A percentile compares a stretch with the other conserved stretches of the same genome.
phyloP scores from a whole-genome alignment of 2,888 invertebrate species.

The Cenopis cana region DNA sequence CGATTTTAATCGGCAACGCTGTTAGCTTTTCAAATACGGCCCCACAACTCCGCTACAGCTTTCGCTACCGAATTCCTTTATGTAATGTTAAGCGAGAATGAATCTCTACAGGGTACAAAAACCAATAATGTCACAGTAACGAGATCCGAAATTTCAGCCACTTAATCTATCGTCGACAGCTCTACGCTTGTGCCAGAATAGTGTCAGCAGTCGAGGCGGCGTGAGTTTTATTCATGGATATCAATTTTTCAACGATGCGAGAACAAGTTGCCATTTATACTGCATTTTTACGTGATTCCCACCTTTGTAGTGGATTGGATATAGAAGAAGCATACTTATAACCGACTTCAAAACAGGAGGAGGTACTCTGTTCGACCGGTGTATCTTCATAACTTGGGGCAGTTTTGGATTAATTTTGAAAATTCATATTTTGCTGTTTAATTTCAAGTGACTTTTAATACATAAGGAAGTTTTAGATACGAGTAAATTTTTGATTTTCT shows the following conservation, averaged over 20 bases:
- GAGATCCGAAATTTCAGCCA: conserved; percentile 7
- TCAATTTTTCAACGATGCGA: conserved; percentile 58
- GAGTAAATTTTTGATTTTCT: no score
- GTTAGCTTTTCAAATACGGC: no score
- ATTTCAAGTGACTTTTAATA: not conserved
- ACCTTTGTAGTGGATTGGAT: conserved; percentile 5
- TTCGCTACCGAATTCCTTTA: not conserved
- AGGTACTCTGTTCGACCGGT: no score
- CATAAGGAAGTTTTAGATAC: not conserved
- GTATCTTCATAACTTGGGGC: no score
- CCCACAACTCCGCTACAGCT: not conserved
- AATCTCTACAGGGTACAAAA: not conserved
- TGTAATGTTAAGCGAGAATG: not conserved
- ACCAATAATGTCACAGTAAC: not conserved
- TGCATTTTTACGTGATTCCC: conserved; percentile 51
- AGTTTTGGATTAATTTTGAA: no score
- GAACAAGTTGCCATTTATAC: conserved; percentile 56
- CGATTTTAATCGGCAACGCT: no score
- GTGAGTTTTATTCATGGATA: conserved; percentile 57
- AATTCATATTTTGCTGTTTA: no score
- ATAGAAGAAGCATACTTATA: not conserved
- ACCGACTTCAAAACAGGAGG: no score
- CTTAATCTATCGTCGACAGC: not conserved
- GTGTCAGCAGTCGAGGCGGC: conserved; percentile 23
- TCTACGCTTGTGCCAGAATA: conserved; percentile 9